Evolutionary conservation across 1,140 invertebrate species (phyloP), one percentile per base, ranked within the genome.

Genomic region (Cotesia vestalis): DNA sequence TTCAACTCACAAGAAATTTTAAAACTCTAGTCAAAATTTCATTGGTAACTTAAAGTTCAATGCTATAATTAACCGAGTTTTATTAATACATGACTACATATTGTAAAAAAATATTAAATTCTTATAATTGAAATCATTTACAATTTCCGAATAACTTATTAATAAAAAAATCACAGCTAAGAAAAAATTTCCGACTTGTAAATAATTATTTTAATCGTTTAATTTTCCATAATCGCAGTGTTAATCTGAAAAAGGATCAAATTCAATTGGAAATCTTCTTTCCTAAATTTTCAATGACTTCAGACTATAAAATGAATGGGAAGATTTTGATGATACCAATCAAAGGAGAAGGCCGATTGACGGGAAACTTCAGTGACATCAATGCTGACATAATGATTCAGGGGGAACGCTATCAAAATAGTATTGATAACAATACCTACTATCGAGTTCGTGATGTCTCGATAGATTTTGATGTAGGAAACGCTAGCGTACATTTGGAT

Each of bases 271-370:
- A 89, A 61, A 51, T 92, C 20, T 88, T 82, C 61, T 81, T 92
- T 17, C 91, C 91, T 6, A 80, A 85, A 17, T 74, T 92, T 17
- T 77, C 86, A 40, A 84, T 91, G 82, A 83, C 79, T 4, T 82
- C 89, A 1, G 78, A 89, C 20, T 92, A 92, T 76, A 81, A 74
- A 2, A 88, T 92, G 73, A 77, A 88, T 40, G 91, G 91, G 36
- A 88, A 86, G 76, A 89, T 92, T 57, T 78, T 92, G 70, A 88
- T 91, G 87, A 81, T 92, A 80, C 90, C 91, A 0, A 88, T 92
- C 27, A 77, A 76, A 4, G 91, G 91, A 52, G 83, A 88, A 62
- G 91, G 91, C 14, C 67, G 78, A 14, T 88, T 87, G 34, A 76
- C 76, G 63, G 89, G 89, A 51, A 91, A 91, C 77, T 90, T 88